A percentile compares a stretch with the other conserved stretches of the same genome.
phyloP scores from a whole-genome alignment of 2,888 invertebrate genomes.

The Brachylomia viminalis region DNA sequence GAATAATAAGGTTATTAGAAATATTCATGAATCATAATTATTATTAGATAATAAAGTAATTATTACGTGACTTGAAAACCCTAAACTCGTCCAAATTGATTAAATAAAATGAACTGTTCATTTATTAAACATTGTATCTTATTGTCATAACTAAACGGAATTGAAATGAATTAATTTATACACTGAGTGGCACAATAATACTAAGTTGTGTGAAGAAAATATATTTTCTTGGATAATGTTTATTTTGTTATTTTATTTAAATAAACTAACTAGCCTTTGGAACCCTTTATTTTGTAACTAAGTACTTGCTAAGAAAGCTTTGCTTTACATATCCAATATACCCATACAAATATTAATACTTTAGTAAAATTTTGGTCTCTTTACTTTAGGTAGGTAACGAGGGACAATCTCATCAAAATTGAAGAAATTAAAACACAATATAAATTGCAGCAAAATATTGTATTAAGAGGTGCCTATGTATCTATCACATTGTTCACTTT shows the following conservation, averaged over 20 bases:
- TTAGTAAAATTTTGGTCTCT: too few relatives aligned
- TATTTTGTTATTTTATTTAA: constrained; percentile 56
- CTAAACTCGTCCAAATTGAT: constrained; percentile 63
- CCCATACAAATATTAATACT: not conserved
- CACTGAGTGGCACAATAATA: constrained; percentile 59
- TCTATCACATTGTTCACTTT: too few relatives aligned
- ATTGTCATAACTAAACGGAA: constrained; percentile 63
- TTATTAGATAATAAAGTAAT: constrained; percentile 43
- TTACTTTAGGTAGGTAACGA: not conserved
- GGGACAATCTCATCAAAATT: not conserved
- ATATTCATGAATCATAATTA: constrained; percentile 44
- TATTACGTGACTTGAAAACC: constrained; percentile 43
- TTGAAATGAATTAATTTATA: constrained; percentile 70
- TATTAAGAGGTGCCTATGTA: too few relatives aligned
- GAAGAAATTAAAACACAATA: constrained; percentile 29
- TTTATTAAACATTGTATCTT: constrained; percentile 34
- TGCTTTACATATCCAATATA: not conserved
- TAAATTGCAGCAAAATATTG: not conserved
- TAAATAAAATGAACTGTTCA: constrained; percentile 40
- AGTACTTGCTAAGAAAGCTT: not conserved
- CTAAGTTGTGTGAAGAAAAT: constrained; percentile 66
- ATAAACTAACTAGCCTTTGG: not conserved
- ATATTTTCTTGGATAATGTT: constrained; percentile 71
- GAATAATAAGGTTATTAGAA: constrained; percentile 27
- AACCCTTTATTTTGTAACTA: not conserved